Percentiles rank a stretch among this genome's conserved stretches.
phyloP scores from a whole-genome alignment of 2,113 vertebrate genomes.

The Cyprinodon variegatus region DNA sequence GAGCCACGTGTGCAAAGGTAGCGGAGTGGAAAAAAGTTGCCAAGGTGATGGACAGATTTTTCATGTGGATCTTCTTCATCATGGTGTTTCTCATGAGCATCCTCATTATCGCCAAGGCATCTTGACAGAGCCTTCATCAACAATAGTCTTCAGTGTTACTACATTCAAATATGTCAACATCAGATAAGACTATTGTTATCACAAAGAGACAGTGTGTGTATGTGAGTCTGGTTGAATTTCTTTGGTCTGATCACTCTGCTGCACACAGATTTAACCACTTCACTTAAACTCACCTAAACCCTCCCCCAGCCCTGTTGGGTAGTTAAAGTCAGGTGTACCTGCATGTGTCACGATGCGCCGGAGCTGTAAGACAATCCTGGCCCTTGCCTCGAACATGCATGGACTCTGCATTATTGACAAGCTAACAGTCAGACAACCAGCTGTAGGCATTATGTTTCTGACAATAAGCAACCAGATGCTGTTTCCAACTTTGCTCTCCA shows the following conservation, averaged over 20 bases:
- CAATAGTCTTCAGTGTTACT: constrained; percentile 14
- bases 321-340: constrained; percentile 52
- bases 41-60: constrained; percentile 98
- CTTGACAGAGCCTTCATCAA: constrained; percentile 64
- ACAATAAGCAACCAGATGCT: constrained; percentile 25
- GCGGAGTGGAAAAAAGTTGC: constrained; percentile 97
- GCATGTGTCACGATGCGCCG: constrained; percentile 42
- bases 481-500: neutral
- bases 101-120: constrained; percentile 91
- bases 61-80: constrained; percentile 98
- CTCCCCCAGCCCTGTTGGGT: constrained; percentile 11
- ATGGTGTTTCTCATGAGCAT: constrained; percentile 99
- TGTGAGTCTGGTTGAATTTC: constrained; percentile 9
- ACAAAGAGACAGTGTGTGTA: constrained; percentile 17
- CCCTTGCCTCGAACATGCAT: constrained; percentile 55
- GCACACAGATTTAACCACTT: constrained; percentile 28
- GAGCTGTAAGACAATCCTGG: constrained; percentile 62
- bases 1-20: constrained; percentile 86
- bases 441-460: constrained; percentile 59
- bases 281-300: neutral
- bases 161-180: constrained; percentile 1
- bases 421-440: constrained; percentile 50
- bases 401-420: constrained; percentile 70
- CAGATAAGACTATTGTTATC: constrained; percentile 20
- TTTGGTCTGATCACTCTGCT: constrained; percentile 9